These are phyloP conservation scores for Boleophthalmus pectinirostris DNA, from an alignment of 2,113 vertebrate species.

Conservation along the genomic window DNA sequence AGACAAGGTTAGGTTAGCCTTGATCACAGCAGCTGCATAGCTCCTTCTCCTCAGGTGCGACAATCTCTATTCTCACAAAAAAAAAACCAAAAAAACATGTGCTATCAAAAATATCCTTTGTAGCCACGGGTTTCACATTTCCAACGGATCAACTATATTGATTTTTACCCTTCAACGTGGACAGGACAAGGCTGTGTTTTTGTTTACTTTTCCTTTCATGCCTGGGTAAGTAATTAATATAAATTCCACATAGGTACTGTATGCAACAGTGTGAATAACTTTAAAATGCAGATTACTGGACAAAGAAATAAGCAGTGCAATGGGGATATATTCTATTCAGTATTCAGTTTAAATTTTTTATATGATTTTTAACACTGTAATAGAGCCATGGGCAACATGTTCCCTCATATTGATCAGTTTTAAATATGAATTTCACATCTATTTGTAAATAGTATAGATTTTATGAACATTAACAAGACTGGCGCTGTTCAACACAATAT, in stretches of 20 bases:
- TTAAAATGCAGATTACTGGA: background rate
- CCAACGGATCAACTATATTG: conserved; percentile 54
- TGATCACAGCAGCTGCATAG: conserved; percentile 39
- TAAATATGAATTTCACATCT: no score
- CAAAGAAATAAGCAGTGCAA: background rate
- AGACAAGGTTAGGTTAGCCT: conserved; percentile 47
- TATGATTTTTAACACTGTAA: background rate
- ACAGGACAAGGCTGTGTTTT: conserved; percentile 35
- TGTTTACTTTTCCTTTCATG: background rate
- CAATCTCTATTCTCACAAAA: conserved; percentile 26
- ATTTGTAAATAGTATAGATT: no score
- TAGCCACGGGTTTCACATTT: conserved; percentile 65
- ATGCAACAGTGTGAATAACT: background rate
- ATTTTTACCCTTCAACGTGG: conserved; percentile 62
- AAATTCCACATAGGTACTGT: no score
- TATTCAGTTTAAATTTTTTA: background rate
- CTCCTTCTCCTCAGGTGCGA: conserved; percentile 53
- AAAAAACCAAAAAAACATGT: conserved; percentile 58
- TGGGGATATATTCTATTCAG: background rate
- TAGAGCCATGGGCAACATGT: no score
- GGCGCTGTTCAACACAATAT: no score
- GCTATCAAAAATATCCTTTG: conserved; percentile 67
- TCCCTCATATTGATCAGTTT: no score
- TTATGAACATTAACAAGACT: no score
- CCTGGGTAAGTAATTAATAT: no score